A percentile compares a stretch with the other conserved stretches of the same genome.
Evolutionary conservation across 2,797 vertebrate genomes (phyloP).

Genomic region (Hypotaenidia philippensis): DNA sequence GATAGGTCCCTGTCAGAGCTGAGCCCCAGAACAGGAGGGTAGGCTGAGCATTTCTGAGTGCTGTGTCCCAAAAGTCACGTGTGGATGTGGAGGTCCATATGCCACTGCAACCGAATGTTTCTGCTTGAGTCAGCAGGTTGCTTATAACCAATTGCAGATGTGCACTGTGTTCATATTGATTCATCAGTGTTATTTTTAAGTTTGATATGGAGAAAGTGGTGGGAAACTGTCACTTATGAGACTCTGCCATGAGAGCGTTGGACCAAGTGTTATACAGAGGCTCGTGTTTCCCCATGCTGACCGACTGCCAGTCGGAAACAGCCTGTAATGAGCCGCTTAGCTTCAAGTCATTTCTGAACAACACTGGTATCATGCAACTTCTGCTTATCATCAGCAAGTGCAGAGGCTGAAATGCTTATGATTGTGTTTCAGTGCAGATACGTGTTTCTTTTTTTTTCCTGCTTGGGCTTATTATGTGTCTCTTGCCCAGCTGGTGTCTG

Average conservation of each 20-base stretch:
- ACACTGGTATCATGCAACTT: not conserved
- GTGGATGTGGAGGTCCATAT: not conserved
- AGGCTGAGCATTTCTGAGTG: not conserved
- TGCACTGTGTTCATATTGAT: not conserved
- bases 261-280: not conserved
- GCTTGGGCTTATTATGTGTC: not conserved
- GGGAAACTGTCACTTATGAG: not conserved
- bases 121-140: not conserved
- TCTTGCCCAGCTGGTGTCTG: not conserved
- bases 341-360: slow-evolving; percentile 7
- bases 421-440: not conserved
- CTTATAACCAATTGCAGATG: not conserved
- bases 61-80: not conserved
- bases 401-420: not conserved
- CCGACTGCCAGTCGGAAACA: not conserved
- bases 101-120: not conserved
- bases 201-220: not conserved
- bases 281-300: not conserved
- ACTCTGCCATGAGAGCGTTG: not conserved
- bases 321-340: not conserved
- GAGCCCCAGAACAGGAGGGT: not conserved
- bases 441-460: not conserved
- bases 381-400: not conserved
- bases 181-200: not conserved
- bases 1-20: not conserved